These are phyloP conservation scores for Chaunax sp. DNA, from an alignment of 2,797 vertebrate genomes.

Conservation along the genomic window DNA sequence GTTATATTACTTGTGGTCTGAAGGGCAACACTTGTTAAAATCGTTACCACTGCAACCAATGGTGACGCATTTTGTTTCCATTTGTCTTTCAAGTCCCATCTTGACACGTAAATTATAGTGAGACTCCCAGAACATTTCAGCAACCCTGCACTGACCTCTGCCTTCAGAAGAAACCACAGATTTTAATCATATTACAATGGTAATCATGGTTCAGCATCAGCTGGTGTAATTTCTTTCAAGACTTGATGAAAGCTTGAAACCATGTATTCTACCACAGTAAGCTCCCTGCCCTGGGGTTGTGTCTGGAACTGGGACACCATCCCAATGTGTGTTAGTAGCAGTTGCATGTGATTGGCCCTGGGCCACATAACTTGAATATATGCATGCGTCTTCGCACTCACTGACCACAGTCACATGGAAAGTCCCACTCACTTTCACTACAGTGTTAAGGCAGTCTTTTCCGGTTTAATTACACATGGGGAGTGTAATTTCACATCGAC, in stretches of 20 bases:
- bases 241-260: slow-evolving; percentile 39
- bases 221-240: slow-evolving; percentile 33
- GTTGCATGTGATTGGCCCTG: slow-evolving; percentile 52
- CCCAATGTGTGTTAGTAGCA: slow-evolving; percentile 40
- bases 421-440: slow-evolving; percentile 57
- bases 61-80: slow-evolving; percentile 34
- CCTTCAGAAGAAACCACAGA: slow-evolving; percentile 7
- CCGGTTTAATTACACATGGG: slow-evolving; percentile 61
- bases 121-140: background rate
- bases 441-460: slow-evolving; percentile 52
- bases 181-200: slow-evolving; percentile 18
- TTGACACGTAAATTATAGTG: slow-evolving; percentile 33
- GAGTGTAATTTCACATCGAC: slow-evolving; percentile 69
- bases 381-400: slow-evolving; percentile 31
- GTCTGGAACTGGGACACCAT: slow-evolving; percentile 68
- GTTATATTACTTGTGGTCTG: slow-evolving; percentile 50
- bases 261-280: slow-evolving; percentile 36
- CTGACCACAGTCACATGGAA: slow-evolving; percentile 66
- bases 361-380: slow-evolving; percentile 52
- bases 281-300: slow-evolving; percentile 48
- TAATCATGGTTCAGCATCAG: slow-evolving; percentile 12
- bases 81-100: slow-evolving; percentile 9
- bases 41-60: slow-evolving; percentile 30
- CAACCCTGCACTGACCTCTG: slow-evolving; percentile 15
- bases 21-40: slow-evolving; percentile 53